Evolutionary conservation across 2,113 vertebrate species (phyloP).

Genomic region (Romanogobio albipinnatus): DNA sequence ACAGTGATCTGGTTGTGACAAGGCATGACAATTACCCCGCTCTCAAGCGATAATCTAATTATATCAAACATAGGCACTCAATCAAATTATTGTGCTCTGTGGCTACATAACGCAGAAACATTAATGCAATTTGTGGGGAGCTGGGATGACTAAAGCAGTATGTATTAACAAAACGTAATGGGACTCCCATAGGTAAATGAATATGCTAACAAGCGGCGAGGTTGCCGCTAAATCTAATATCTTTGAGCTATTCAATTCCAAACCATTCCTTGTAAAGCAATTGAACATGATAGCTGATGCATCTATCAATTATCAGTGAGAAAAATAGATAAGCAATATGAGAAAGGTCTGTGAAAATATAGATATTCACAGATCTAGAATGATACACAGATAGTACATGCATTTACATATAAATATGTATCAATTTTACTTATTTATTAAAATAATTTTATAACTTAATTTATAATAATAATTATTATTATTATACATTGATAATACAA

Average conservation of each 20-base stretch:
- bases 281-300: conserved; percentile 87
- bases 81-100: conserved; percentile 89
- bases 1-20: conserved; percentile 81
- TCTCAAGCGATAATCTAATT: conserved; percentile 87
- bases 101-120: conserved; percentile 83
- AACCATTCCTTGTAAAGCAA: conserved; percentile 92
- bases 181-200: conserved; percentile 90
- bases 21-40: conserved; percentile 81
- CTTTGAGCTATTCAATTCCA: conserved; percentile 92
- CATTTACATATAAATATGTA: conserved; percentile 60
- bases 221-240: conserved; percentile 92
- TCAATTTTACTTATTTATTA: background rate
- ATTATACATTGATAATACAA: background rate
- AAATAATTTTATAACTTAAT: background rate
- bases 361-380: too few species aligned
- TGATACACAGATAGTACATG: conserved; percentile 58
- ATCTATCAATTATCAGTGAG: conserved; percentile 92
- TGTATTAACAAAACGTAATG: conserved; percentile 92
- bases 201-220: conserved; percentile 87
- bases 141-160: conserved; percentile 84
- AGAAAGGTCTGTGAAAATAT: conserved; percentile 75
- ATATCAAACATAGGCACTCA: conserved; percentile 86
- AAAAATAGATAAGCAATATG: conserved; percentile 88
- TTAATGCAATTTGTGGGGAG: conserved; percentile 89
- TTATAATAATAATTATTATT: background rate